Base-by-base conservation (phyloP, 2,888 invertebrate species). In the Dermolepida albohirtum region DNA sequence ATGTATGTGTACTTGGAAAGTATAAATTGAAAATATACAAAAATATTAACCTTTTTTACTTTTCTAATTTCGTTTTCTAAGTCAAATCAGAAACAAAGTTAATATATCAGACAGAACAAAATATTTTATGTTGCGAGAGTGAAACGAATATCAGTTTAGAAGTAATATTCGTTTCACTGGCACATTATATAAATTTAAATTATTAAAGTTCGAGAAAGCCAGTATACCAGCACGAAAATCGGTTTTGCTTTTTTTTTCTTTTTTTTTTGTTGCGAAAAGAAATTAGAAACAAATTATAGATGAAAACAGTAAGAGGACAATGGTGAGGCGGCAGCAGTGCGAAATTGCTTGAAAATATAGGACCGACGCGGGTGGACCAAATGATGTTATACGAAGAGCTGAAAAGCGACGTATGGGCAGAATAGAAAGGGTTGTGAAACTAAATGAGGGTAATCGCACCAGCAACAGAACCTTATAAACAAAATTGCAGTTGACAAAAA, bases 401-500 rank as follows among this genome's bases (percentile, higher is more conserved):
- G 22, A n/a, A 44, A 59, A 29, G 55, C 7, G 55, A 6, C n/a
- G 11, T 12, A 40, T n/a, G 12, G 49, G 17, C 16, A 7, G 43
- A n/a, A 29, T 47, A 59, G 29, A 27, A 29, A 22, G 34, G 41
- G 27, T 12, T n/a, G 11, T 50, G 17, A 44, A 41, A 64, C 63
- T 55, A 64, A 67, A 67, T 55, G 44, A 34, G 65, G 51, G 34
- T 69, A 69, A 65, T 52, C 65, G 69, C 54, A n/a, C 54, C 64
- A 29, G 54, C 44, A 64, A 57, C 57, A 59, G 73, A 76, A 75
- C 78, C 77, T 76, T 79, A 80, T 81, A 81, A 81, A 81, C 79
- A 81, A 81, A 81, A 81, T 81, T 80, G 78, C 76, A 78, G 76
- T 78, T 79, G 81, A 80, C 81, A 81, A 82, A 82, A 81, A 81